A percentile compares a stretch with the other conserved stretches of the same genome.
Evolutionary conservation across 2,113 vertebrate genomes (phyloP).

Genomic region (Pituophis catenifer): DNA sequence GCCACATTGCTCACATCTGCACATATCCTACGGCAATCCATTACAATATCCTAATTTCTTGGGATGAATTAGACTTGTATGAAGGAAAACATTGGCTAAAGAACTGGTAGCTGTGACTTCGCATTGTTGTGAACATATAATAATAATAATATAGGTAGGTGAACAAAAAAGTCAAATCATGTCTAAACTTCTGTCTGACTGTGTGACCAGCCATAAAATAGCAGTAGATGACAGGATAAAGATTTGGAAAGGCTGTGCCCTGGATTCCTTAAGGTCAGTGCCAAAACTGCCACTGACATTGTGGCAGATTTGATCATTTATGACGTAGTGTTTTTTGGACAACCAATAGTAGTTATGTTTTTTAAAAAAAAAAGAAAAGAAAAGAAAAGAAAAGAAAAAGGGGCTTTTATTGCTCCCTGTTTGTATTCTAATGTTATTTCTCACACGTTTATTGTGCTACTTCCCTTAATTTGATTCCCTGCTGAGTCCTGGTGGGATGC

Average conservation of each 20-base stretch:
- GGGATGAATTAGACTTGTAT: neutral
- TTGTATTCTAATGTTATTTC: constrained; percentile 75
- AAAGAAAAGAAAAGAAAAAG: constrained; percentile 29
- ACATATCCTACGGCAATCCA: neutral
- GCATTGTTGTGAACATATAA: neutral
- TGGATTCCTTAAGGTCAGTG: constrained; percentile 55
- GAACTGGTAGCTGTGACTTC: neutral
- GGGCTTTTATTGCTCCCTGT: constrained; percentile 67
- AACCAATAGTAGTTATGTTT: constrained; percentile 53
- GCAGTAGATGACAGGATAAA: neutral
- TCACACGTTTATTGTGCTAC: constrained; percentile 76
- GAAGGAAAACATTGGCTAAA: neutral
- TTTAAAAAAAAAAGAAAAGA: neutral
- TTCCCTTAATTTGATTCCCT: constrained; percentile 78
- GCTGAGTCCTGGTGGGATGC: constrained; percentile 68
- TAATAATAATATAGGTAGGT: neutral
- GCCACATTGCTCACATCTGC: neutral
- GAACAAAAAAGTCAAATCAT: neutral
- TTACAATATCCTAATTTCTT: neutral
- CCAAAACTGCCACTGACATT: constrained; percentile 44
- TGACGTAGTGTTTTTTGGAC: constrained; percentile 54
- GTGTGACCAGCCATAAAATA: neutral
- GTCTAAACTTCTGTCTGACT: neutral
- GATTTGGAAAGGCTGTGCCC: constrained; percentile 63
- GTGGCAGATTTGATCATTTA: constrained; percentile 54